phyloP scores from a whole-genome alignment of 1,140 invertebrate species.

The Lasioglossum albipes region DNA sequence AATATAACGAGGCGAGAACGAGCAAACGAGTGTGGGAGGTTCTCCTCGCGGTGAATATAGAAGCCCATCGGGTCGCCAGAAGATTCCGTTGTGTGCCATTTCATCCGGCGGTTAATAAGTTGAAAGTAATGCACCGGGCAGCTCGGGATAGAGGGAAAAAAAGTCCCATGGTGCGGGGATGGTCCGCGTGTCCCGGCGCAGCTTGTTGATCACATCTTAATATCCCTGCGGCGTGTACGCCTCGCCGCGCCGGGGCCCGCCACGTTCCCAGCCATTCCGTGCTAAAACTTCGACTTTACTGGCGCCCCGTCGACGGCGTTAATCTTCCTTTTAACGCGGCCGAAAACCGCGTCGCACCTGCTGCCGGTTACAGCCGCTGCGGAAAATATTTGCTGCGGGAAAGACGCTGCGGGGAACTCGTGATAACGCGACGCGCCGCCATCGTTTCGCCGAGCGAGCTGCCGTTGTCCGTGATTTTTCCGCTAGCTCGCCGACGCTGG shows the following conservation, averaged over 20 bases:
- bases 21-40: not conserved
- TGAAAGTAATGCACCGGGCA: not conserved
- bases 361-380: constrained; percentile 17
- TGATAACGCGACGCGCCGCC: too few relatives aligned
- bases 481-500: too few relatives aligned
- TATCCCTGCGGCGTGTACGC: constrained; percentile 28
- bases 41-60: constrained; percentile 27
- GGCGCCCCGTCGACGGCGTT: constrained; percentile 41
- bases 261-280: constrained; percentile 45
- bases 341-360: constrained; percentile 47
- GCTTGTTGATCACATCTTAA: constrained; percentile 60
- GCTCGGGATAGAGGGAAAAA: not conserved
- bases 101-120: constrained; percentile 13
- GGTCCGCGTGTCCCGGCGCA: constrained; percentile 13
- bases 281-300: constrained; percentile 59
- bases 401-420: not conserved
- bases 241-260: not conserved
- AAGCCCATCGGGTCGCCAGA: not conserved
- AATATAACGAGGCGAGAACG: not conserved
- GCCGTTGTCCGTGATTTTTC: too few relatives aligned
- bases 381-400: constrained; percentile 22
- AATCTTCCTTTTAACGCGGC: constrained; percentile 57
- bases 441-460: too few relatives aligned
- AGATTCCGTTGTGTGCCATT: not conserved
- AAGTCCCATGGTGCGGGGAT: not conserved